Conservation (phyloP, 2,888 invertebrate genomes). For the Drosophila crucigera region DNA sequence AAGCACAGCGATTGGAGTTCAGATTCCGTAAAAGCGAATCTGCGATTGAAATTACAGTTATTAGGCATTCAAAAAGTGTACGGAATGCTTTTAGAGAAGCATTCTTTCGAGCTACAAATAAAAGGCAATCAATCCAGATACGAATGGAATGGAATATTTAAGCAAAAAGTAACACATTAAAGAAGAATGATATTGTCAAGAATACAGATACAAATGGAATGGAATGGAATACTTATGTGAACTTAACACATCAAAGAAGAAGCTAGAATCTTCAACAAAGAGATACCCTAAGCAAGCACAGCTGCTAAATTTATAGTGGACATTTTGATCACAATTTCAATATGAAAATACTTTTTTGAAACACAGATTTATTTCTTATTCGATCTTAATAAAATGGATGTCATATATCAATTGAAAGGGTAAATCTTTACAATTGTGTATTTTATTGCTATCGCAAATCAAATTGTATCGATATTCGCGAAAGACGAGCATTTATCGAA, state of each 20-base stretch:
- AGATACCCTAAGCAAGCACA: background rate
- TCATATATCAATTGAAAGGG: background rate
- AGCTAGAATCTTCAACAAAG: background rate
- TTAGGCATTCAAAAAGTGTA: background rate
- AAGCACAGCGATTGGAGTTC: conserved; percentile 18
- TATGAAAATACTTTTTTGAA: background rate
- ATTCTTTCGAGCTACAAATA: background rate
- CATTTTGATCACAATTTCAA: background rate
- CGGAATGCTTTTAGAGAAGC: background rate
- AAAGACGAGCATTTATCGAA: background rate
- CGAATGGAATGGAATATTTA: background rate
- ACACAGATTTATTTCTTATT: no score
- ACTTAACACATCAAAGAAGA: background rate
- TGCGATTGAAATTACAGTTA: background rate
- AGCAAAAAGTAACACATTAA: background rate
- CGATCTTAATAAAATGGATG: background rate
- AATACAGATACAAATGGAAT: background rate
- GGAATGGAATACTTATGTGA: background rate
- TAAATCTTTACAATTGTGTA: background rate
- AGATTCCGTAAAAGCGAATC: background rate
- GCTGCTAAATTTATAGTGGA: background rate
- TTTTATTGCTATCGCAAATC: background rate
- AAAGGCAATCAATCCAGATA: background rate
- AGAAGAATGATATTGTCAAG: background rate
- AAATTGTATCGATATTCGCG: background rate